Percentiles rank a stretch among this genome's conserved stretches.
These are phyloP conservation scores for Lacerta agilis DNA, from an alignment of 2,797 vertebrate genomes.

Conservation along the genomic window DNA sequence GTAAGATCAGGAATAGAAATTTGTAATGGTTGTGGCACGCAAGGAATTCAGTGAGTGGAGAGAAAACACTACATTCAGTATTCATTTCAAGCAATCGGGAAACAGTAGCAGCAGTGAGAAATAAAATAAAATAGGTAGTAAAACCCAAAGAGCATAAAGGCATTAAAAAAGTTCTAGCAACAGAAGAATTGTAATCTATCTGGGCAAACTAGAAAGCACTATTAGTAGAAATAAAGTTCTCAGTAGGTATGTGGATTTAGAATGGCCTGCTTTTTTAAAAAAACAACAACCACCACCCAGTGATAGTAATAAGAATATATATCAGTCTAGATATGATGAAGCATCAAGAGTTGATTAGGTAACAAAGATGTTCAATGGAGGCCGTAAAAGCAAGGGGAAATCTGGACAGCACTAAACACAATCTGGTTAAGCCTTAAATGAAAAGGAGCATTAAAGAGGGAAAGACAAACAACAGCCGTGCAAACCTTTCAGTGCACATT, in stretches of 20 bases:
- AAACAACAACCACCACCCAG: background rate
- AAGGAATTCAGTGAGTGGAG: background rate
- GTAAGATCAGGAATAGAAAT: background rate
- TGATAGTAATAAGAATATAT: background rate
- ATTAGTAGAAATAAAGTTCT: constrained; percentile 35
- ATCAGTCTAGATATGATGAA: background rate
- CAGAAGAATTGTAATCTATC: constrained; percentile 37
- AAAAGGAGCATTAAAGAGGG: background rate
- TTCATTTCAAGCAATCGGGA: constrained; percentile 19
- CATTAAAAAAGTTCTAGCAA: constrained; percentile 24
- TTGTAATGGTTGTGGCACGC: constrained; percentile 1
- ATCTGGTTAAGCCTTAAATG: constrained; percentile 27
- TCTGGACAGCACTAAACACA: constrained; percentile 28
- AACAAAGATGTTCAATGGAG: constrained; percentile 11
- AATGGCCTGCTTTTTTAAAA: constrained; percentile 18
- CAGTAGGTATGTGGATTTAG: constrained; percentile 32
- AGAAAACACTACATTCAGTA: constrained; percentile 27
- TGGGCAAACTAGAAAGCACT: constrained; percentile 31
- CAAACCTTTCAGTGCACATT: constrained; percentile 15
- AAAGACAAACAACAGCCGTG: constrained; percentile 6
- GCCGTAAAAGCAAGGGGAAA: constrained; percentile 8
- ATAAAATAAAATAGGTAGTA: constrained; percentile 25
- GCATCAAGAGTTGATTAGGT: constrained; percentile 27
- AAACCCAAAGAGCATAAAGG: constrained; percentile 3
- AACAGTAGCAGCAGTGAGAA: constrained; percentile 25